phyloP scores from a whole-genome alignment of 2,888 invertebrate genomes.

The Teleogryllus oceanicus region DNA sequence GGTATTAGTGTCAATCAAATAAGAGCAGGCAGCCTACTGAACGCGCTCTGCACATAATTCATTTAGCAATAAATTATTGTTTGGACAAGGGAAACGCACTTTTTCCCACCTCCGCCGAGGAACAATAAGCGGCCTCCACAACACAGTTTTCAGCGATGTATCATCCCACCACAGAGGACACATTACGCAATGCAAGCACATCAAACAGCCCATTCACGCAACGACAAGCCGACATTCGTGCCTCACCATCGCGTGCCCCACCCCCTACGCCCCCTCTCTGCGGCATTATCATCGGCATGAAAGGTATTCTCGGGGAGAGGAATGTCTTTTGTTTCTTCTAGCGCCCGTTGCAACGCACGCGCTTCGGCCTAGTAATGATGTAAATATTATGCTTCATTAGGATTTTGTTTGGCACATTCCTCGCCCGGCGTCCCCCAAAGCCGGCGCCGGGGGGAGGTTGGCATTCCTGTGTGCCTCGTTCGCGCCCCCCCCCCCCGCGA shows the following conservation, averaged over 20 bases:
- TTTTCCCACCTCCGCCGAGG: neutral
- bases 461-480: too few species aligned
- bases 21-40: neutral
- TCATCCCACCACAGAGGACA: neutral
- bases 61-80: slow-evolving; percentile 2
- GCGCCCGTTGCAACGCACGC: neutral
- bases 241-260: neutral
- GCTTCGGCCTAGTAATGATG: neutral
- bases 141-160: neutral
- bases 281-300: neutral
- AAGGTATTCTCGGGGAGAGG: neutral
- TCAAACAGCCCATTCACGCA: neutral
- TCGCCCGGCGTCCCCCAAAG: neutral
- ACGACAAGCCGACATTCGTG: neutral
- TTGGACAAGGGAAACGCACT: neutral
- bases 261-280: neutral
- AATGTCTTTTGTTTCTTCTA: neutral
- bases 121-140: neutral
- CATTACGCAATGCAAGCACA: neutral
- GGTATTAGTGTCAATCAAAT: too few species aligned
- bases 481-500: too few species aligned
- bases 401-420: slow-evolving; percentile 18
- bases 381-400: slow-evolving; percentile 10
- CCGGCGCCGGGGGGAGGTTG: neutral
- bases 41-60: neutral